Evolutionary conservation across 2,888 invertebrate species (phyloP), one percentile per base, ranked within the genome.

Genomic region (Onthophagus sagittarius): DNA sequence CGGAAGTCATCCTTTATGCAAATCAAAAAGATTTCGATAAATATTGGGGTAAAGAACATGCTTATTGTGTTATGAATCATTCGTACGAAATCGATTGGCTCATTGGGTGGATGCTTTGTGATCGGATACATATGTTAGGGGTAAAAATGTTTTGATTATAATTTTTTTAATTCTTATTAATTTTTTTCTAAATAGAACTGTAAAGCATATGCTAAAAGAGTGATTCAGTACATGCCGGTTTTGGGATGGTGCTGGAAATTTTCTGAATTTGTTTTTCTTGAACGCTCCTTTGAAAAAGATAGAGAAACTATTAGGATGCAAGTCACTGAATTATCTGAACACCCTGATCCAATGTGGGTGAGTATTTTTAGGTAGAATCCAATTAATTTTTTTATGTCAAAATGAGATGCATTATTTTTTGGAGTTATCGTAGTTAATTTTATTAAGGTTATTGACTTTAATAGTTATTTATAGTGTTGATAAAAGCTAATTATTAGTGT

Each of bases 211-310:
- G 96, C 96, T 0, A 98, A 98, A 86, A 95, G 96, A 85, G 93
- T 93, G 11, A 92, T 98, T 77, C 92, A 94, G 79, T 97, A 94
- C 84, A 89, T 98, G 77, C 98, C 98, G 31, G 92, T 96, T 7
- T 90, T 98, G 79, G 98, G 98, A 53, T 98, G 98, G 98, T 93
- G 94, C 80, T 98, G 97, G 97, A 95, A 95, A 86, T 95, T 97
- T 84, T 94, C 95, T 0, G 98, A 98, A 84, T 94, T 94, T 86
- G 95, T 98, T 76, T 98, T 98, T 86, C 88, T 98, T 74, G 96
- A 97, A 84, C 89, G 98, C 79, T 94, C 93, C 77, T 97, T 93
- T 88, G 94, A 96, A 72, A 94, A 96, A 85, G 98, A 98, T 85
- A 94, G 91, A 83, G 90, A 92, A 81, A 92, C 91, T 75, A 94